Percentiles rank a stretch among this genome's conserved stretches.
Conservation (phyloP, 2,113 vertebrate genomes). For the Poeciliopsis retropinna region DNA sequence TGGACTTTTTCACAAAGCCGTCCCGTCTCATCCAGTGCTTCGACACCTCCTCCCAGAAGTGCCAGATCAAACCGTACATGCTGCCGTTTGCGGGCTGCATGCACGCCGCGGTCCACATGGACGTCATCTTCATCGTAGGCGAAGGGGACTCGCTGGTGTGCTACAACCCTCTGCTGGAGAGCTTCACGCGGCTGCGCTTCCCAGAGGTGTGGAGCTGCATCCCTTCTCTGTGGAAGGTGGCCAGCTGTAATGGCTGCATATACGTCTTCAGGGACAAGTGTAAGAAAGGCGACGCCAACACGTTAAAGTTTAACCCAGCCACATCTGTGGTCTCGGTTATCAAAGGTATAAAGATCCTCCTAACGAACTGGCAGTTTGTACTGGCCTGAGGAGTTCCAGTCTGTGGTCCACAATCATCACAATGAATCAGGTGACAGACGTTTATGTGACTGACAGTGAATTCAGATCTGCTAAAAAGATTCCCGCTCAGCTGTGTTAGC, state of each 20-base stretch:
- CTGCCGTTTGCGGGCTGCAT: constrained; percentile 95
- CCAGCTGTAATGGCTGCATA: constrained; percentile 97
- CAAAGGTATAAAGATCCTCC: constrained; percentile 93
- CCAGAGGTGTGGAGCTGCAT: constrained; percentile 95
- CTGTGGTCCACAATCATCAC: background rate
- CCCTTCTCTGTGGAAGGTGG: constrained; percentile 96
- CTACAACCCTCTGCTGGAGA: constrained; percentile 96
- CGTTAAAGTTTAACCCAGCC: constrained; percentile 96
- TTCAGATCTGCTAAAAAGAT: constrained; percentile 33
- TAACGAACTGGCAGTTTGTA: constrained; percentile 98
- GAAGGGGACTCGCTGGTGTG: constrained; percentile 95
- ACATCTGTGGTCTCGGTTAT: constrained; percentile 95
- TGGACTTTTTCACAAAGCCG: constrained; percentile 98
- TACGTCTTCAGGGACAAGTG: constrained; percentile 97
- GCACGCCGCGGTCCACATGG: constrained; percentile 96
- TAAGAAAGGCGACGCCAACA: constrained; percentile 96
- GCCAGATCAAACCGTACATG: constrained; percentile 92
- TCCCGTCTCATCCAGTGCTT: constrained; percentile 98
- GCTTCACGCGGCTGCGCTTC: constrained; percentile 95
- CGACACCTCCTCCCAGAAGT: constrained; percentile 90
- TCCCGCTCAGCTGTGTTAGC: constrained; percentile 49
- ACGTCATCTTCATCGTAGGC: constrained; percentile 94
- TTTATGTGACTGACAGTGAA: constrained; percentile 27
- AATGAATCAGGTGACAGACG: constrained; percentile 42
- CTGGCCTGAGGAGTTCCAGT: constrained; percentile 80